phyloP scores from a whole-genome alignment of 2,888 invertebrate genomes.

The Eupithecia subfuscata region DNA sequence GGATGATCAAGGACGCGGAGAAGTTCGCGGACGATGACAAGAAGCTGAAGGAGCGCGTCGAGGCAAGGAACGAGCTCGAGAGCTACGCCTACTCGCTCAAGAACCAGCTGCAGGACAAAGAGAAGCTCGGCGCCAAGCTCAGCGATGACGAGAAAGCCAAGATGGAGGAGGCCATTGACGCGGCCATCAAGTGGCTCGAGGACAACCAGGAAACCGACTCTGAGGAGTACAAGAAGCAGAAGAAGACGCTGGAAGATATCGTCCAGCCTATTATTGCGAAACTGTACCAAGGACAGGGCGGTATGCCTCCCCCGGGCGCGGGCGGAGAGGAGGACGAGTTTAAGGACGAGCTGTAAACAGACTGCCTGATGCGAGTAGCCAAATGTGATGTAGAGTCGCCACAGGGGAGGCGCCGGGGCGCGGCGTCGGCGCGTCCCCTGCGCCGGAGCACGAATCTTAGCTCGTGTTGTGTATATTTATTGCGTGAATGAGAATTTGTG shows the following conservation, averaged over 20 bases:
- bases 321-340: slow-evolving; percentile 89
- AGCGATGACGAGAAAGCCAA: slow-evolving; percentile 96
- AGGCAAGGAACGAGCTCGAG: slow-evolving; percentile 98
- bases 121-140: slow-evolving; percentile 96
- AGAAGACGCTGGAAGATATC: slow-evolving; percentile 96
- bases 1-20: slow-evolving; percentile 99
- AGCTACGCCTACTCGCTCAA: slow-evolving; percentile 98
- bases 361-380: slow-evolving; percentile 74
- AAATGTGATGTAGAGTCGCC: slow-evolving; percentile 66
- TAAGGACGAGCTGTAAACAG: slow-evolving; percentile 92
- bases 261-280: slow-evolving; percentile 99
- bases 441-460: slow-evolving; percentile 63
- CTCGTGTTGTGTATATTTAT: slow-evolving; percentile 81
- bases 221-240: slow-evolving; percentile 96
- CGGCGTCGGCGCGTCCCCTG: slow-evolving; percentile 41
- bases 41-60: slow-evolving; percentile 97
- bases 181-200: slow-evolving; percentile 99
- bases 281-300: slow-evolving; percentile 94
- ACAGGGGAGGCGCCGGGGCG: slow-evolving; percentile 18
- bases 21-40: slow-evolving; percentile 99
- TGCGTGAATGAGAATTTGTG: slow-evolving; percentile 54
- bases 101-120: slow-evolving; percentile 98
- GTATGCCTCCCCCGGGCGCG: slow-evolving; percentile 90
- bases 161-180: slow-evolving; percentile 98
- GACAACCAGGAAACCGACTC: slow-evolving; percentile 96